Percentiles rank a stretch among this genome's conserved stretches.
Conservation (phyloP, 2,888 invertebrate species). For the Polyommatus iphigenia region DNA sequence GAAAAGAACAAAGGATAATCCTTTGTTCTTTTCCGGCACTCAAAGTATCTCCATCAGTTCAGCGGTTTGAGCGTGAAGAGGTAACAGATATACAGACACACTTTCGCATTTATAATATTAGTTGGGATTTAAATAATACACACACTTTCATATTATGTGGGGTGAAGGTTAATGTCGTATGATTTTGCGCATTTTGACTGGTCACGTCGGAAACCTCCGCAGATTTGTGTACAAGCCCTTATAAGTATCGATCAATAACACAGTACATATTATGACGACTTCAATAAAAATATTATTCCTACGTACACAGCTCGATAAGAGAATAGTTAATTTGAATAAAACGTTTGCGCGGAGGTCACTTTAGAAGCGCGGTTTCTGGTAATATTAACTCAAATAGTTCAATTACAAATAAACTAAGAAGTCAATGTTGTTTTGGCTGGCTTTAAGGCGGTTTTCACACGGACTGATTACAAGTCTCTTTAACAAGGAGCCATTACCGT, state of each 20-base stretch:
- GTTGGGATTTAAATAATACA: not conserved
- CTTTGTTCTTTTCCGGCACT: too few species aligned
- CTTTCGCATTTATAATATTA: too few species aligned
- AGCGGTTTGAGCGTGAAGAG: too few species aligned
- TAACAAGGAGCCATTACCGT: not conserved
- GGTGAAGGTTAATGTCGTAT: not conserved
- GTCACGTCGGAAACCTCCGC: not conserved
- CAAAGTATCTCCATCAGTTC: too few species aligned
- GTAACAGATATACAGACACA: too few species aligned
- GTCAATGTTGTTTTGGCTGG: not conserved
- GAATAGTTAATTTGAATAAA: conserved; percentile 3
- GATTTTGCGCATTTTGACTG: not conserved
- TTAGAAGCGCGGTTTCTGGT: conserved; percentile 15
- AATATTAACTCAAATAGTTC: conserved; percentile 14
- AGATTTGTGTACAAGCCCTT: not conserved
- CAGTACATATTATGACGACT: not conserved
- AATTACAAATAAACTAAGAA: not conserved
- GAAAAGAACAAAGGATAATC: too few species aligned
- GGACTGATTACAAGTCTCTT: too few species aligned
- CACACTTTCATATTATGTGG: not conserved
- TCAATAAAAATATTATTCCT: conserved; percentile 23
- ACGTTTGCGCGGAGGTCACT: conserved; percentile 20
- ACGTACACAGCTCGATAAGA: not conserved
- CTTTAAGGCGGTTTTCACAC: not conserved
- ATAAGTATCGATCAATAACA: conserved; percentile 15